Percentiles rank a stretch among this genome's conserved stretches.
Evolutionary conservation across 2,797 vertebrate genomes (phyloP).

Genomic region (Chrosomus eos): DNA sequence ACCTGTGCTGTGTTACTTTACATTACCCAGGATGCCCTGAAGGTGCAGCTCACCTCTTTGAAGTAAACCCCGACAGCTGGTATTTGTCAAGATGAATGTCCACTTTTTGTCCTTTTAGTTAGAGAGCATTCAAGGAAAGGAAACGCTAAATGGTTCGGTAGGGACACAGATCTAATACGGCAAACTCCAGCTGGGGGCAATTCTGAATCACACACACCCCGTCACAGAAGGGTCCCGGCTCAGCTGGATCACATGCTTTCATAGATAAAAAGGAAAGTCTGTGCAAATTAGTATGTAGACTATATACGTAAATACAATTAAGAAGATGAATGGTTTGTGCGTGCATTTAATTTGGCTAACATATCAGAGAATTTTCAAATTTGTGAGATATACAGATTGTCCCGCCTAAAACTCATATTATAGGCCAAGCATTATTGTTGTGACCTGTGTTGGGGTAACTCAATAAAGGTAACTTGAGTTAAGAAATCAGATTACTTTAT

Average conservation of each 20-base stretch:
- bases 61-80: constrained; percentile 73
- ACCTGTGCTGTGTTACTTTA: constrained; percentile 70
- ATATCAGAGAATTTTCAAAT: neutral
- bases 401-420: neutral
- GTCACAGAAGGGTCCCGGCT: constrained; percentile 26
- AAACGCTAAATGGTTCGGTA: constrained; percentile 67
- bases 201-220: constrained; percentile 50
- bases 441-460: no score
- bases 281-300: neutral
- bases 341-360: neutral
- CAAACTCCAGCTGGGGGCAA: constrained; percentile 60
- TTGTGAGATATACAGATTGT: neutral
- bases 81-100: constrained; percentile 74
- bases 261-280: neutral
- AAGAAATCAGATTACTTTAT: no score
- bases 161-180: constrained; percentile 64
- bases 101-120: constrained; percentile 58
- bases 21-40: constrained; percentile 66
- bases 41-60: constrained; percentile 68
- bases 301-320: constrained; percentile 1
- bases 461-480: no score
- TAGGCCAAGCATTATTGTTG: neutral
- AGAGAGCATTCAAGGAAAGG: constrained; percentile 65
- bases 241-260: constrained; percentile 16
- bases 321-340: neutral